phyloP scores from a whole-genome alignment of 2,888 invertebrate species.

The Leucozona laternaria region DNA sequence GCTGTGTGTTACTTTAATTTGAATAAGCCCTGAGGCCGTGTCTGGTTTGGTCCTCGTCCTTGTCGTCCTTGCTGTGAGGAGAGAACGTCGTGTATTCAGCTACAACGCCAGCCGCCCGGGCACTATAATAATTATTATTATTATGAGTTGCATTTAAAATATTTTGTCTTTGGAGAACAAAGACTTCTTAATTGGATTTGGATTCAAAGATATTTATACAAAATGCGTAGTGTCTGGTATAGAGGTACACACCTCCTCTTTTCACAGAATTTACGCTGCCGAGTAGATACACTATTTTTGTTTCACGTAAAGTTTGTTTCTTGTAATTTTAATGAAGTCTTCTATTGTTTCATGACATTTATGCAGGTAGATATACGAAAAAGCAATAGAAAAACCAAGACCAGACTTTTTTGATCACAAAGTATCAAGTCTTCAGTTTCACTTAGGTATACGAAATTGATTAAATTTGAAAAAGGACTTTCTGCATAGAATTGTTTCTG shows the following conservation, averaged over 20 bases:
- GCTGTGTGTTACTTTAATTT: conserved; percentile 37
- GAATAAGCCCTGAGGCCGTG: conserved; percentile 29
- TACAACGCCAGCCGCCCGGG: conserved; percentile 18
- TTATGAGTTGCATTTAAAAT: conserved; percentile 47
- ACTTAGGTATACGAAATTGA: background rate
- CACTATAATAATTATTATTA: conserved; percentile 15
- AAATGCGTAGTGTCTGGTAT: conserved; percentile 1
- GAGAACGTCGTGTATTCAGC: conserved; percentile 9
- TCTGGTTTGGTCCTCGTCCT: background rate
- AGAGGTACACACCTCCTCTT: no score
- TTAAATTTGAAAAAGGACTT: background rate
- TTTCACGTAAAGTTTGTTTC: conserved; percentile 37
- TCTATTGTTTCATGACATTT: background rate
- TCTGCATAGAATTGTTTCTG: background rate
- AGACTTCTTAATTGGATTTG: conserved; percentile 69
- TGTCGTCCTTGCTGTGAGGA: background rate
- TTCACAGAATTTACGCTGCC: no score
- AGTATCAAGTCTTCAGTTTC: background rate
- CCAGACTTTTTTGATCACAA: background rate
- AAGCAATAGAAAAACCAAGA: background rate
- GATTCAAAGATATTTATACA: conserved; percentile 17
- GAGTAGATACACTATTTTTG: background rate
- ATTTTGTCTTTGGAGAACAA: conserved; percentile 47
- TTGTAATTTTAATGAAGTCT: conserved; percentile 57
- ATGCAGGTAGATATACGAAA: background rate